A percentile compares a stretch with the other conserved stretches of the same genome.
Conservation (phyloP, 2,113 vertebrate genomes). For the Geococcyx californianus region DNA sequence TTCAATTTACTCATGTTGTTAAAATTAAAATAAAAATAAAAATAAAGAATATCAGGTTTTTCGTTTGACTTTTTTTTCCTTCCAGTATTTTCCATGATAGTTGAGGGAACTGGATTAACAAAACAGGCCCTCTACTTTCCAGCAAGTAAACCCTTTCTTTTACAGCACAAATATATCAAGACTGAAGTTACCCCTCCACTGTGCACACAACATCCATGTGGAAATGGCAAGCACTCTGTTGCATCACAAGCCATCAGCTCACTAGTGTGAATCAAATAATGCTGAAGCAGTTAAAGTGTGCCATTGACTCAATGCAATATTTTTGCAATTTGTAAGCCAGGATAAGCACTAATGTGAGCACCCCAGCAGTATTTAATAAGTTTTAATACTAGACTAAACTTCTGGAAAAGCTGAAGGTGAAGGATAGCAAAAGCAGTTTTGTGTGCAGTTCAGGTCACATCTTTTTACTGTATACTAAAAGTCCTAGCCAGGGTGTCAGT, state of each 20-base stretch:
- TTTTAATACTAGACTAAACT: background rate
- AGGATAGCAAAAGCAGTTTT: background rate
- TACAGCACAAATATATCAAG: background rate
- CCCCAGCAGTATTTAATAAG: background rate
- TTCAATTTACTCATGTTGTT: constrained; percentile 45
- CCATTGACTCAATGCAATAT: background rate
- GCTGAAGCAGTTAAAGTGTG: background rate
- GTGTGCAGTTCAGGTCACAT: background rate
- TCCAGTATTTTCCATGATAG: background rate
- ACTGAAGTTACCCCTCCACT: background rate
- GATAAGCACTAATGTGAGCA: background rate
- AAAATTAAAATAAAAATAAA: constrained; percentile 39
- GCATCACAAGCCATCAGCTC: background rate
- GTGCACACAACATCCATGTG: background rate
- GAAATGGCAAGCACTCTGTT: background rate
- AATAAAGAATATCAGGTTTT: background rate
- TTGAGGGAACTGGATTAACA: background rate
- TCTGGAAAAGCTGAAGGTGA: background rate
- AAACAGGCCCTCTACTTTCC: background rate
- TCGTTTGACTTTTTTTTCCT: background rate
- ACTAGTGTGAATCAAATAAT: background rate
- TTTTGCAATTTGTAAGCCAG: background rate
- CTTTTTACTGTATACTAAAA: background rate
- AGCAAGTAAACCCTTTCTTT: background rate
- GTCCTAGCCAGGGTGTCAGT: background rate